Evolutionary conservation across 2,113 vertebrate species (phyloP), one percentile per base, ranked within the genome.

Genomic region (Bambusicola thoracicus): DNA sequence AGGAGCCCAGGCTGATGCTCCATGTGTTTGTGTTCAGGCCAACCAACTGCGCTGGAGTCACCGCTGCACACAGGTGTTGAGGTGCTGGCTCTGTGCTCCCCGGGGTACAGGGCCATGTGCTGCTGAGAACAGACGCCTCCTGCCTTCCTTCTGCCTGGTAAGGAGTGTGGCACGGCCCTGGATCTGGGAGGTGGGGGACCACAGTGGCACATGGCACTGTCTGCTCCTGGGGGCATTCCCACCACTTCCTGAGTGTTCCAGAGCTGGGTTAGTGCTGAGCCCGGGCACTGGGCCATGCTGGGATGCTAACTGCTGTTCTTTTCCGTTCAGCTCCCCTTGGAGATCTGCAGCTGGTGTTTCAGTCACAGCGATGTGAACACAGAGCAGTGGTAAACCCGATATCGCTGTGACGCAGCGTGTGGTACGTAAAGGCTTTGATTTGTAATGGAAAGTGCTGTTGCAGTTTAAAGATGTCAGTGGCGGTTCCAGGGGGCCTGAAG

Each of bases 51-150:
- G 4, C 63, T 7, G 66, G 16, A 67, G 41, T 7, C 43, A 1
- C 3, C 0, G 4, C 51, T 19, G 22, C 4, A 0, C 44, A 0
- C 11, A 2, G 38, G 41, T 2, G 5, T 43, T 30, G 3, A 14
- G 32, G 61, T 85, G n/a, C 14, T 38, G 4, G 40, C 44, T 40
- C 7, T 1, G 0, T 2, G 43, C 19, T 2, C 40, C 62, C 48
- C 3, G 55, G 2, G 15, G 56, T n/a, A 8, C 1, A 0, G 30
- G 67, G 5, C 10, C 2, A 0, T 4, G 73, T 49, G 63, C 32
- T 20, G 2, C 34, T 2, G 30, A 21, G 13, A 29, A 53, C 27
- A 2, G 25, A 1, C 2, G 22, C 0, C 8, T 38, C 38, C 34
- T 21, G 3, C 70, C 0, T 8, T 38, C 38, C 27, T 24, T 3